Conservation (phyloP, 2,113 vertebrate species). For the Orycteropus afer region DNA sequence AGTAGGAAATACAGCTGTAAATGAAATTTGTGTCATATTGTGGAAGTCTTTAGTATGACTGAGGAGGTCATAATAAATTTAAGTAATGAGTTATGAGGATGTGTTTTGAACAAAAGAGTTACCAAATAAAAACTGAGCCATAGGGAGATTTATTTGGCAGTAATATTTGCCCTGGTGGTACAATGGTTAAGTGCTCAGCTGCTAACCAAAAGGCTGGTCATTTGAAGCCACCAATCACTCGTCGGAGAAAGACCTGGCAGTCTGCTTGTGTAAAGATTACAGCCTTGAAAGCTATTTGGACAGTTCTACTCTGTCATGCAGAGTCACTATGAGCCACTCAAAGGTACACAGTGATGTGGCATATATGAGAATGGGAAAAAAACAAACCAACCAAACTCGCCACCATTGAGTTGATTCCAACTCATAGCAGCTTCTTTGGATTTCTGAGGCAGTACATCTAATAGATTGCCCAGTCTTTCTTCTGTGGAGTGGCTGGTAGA, state of each 20-base stretch:
- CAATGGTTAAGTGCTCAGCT: not conserved
- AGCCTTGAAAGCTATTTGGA: not conserved
- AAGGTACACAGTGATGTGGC: not conserved
- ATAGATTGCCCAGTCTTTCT: no score
- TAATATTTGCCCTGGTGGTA: not conserved
- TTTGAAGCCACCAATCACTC: not conserved
- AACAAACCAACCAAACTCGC: no score
- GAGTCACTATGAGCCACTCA: not conserved
- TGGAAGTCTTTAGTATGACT: not conserved
- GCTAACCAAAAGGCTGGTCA: not conserved
- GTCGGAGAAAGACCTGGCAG: not conserved
- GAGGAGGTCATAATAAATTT: slow-evolving; percentile 29
- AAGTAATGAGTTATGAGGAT: not conserved
- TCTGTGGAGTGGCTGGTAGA: no score
- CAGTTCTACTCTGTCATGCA: not conserved
- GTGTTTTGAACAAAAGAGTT: slow-evolving; percentile 7
- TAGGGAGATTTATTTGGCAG: slow-evolving; percentile 1
- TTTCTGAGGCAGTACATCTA: no score
- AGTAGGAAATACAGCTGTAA: not conserved
- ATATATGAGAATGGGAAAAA: not conserved
- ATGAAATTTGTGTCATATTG: not conserved
- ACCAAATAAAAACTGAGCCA: not conserved
- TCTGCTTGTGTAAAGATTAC: not conserved
- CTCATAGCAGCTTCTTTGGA: no score
- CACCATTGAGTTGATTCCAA: no score